Conservation (phyloP, 2,888 invertebrate genomes). For the Seladonia tumulorum region DNA sequence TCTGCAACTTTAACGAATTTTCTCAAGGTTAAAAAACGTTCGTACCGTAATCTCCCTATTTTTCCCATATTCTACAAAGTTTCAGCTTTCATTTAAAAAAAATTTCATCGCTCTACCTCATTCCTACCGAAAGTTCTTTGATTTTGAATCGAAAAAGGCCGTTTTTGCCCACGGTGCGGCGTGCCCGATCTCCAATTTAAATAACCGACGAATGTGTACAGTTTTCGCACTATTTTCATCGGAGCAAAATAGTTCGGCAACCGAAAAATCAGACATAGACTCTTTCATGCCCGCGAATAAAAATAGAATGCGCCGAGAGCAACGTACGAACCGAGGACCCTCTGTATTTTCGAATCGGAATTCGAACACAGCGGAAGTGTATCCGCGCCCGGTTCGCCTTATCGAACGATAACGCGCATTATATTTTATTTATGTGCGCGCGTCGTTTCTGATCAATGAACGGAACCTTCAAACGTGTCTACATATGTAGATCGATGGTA, state of each 20-base stretch:
- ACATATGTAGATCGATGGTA: neutral
- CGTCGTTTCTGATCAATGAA: constrained; percentile 47
- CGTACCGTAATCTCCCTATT: too few relatives aligned
- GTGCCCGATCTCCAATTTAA: neutral
- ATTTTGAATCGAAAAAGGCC: too few relatives aligned
- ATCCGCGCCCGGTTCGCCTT: constrained; percentile 23
- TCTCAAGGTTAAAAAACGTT: too few relatives aligned
- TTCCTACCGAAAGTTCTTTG: too few relatives aligned
- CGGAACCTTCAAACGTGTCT: neutral
- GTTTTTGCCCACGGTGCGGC: too few relatives aligned
- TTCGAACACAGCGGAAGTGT: constrained; percentile 52
- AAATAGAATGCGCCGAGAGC: constrained; percentile 44
- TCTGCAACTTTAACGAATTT: too few relatives aligned
- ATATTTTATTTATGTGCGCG: constrained; percentile 42
- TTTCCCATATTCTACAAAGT: too few relatives aligned
- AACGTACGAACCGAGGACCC: constrained; percentile 15
- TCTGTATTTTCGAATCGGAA: constrained; percentile 47
- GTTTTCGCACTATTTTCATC: neutral
- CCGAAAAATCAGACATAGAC: constrained; percentile 29
- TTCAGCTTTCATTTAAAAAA: too few relatives aligned
- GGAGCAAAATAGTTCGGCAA: neutral
- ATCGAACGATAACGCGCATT: constrained; percentile 44
- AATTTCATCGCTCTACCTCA: too few relatives aligned
- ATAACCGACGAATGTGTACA: constrained; percentile 4
- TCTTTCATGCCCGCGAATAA: constrained; percentile 34